A percentile compares a stretch with the other conserved stretches of the same genome.
Evolutionary conservation across 1,140 invertebrate species (phyloP).

Genomic region (Paraescarpia echinospica): DNA sequence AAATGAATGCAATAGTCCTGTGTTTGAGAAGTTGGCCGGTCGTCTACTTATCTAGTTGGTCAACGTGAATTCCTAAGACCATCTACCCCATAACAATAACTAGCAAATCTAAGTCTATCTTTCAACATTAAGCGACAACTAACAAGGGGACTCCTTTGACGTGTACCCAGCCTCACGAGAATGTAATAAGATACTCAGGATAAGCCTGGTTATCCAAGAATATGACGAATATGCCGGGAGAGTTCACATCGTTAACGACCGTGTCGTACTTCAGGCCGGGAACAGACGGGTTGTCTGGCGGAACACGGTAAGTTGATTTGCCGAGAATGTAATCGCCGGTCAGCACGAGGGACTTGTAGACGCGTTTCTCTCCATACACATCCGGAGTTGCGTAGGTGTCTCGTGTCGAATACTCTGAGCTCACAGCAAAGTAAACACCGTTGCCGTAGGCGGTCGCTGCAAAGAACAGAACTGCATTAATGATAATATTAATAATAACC

Average conservation of each 20-base stretch:
- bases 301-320: constrained; percentile 2
- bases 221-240: constrained; percentile 22
- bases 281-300: constrained; percentile 16
- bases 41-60: neutral
- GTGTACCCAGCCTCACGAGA: constrained; percentile 6
- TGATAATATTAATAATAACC: neutral
- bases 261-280: constrained; percentile 13
- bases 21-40: neutral
- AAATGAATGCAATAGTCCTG: neutral
- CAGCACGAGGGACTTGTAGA: constrained; percentile 25
- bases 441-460: constrained; percentile 25
- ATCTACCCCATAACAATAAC: neutral
- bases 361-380: neutral
- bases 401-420: constrained; percentile 22
- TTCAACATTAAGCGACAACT: neutral
- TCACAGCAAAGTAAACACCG: constrained; percentile 31
- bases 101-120: neutral
- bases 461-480: constrained; percentile 5
- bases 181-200: constrained; percentile 29
- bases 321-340: constrained; percentile 18
- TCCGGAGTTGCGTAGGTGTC: constrained; percentile 23
- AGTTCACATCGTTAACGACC: constrained; percentile 8
- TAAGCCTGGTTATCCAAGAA: constrained; percentile 26
- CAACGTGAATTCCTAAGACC: neutral
- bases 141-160: neutral